Percentiles rank a stretch among this genome's conserved stretches.
Conservation (phyloP, 2,888 invertebrate genomes). For the Nomada hirtipes region DNA sequence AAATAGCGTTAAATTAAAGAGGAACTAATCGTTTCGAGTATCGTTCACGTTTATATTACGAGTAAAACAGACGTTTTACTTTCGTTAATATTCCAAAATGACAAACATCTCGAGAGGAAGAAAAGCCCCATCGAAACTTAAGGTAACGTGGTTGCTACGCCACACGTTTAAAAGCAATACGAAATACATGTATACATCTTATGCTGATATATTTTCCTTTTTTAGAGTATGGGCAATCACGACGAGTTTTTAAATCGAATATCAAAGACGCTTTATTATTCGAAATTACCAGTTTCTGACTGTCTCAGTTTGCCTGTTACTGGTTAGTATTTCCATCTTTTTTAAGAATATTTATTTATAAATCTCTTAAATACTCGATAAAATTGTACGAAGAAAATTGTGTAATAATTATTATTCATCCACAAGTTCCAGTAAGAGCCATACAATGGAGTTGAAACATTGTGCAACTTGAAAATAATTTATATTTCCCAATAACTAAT, state of each 20-base stretch:
- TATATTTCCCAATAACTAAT: background rate
- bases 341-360: background rate
- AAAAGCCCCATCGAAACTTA: constrained; percentile 86
- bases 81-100: constrained; percentile 79
- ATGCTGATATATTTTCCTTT: constrained; percentile 53
- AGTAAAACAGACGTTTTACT: background rate
- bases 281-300: constrained; percentile 90
- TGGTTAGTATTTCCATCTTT: constrained; percentile 86
- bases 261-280: constrained; percentile 95
- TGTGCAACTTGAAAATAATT: background rate
- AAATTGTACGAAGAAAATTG: background rate
- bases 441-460: background rate
- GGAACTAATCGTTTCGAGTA: background rate
- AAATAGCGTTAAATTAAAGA: background rate
- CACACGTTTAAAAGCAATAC: constrained; percentile 14
- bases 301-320: constrained; percentile 92
- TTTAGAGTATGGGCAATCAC: constrained; percentile 89
- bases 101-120: constrained; percentile 86
- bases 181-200: background rate
- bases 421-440: background rate
- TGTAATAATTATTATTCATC: background rate
- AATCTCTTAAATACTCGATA: background rate
- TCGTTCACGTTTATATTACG: background rate
- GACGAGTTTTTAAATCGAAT: constrained; percentile 92
- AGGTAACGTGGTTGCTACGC: constrained; percentile 82